Conservation (phyloP, 2,888 invertebrate species). For the Oscheius sp. region DNA sequence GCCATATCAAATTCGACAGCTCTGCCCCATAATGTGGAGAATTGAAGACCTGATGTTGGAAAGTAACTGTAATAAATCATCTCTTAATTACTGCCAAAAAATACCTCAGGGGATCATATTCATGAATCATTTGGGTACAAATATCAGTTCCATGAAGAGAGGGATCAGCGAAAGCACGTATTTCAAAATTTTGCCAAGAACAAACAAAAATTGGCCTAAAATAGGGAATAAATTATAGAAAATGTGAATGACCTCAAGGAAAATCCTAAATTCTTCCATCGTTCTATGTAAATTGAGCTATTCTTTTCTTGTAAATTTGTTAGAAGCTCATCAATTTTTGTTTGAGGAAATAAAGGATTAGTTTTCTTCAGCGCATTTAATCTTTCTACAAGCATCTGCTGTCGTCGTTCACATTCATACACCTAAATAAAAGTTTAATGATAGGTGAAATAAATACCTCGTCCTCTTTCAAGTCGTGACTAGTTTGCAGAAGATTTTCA, state of each 20-base stretch:
- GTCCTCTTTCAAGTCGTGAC: conserved; percentile 92
- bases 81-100: background rate
- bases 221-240: too few relatives aligned
- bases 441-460: conserved; percentile 76
- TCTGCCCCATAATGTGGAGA: conserved; percentile 88
- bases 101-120: conserved; percentile 80
- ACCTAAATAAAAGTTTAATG: conserved; percentile 75
- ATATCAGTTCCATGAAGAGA: conserved; percentile 85
- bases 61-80: conserved; percentile 18
- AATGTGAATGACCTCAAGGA: too few relatives aligned
- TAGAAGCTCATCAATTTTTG: conserved; percentile 84
- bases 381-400: conserved; percentile 89
- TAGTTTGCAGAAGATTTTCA: conserved; percentile 85
- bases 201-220: conserved; percentile 85
- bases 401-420: conserved; percentile 89
- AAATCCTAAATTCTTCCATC: conserved; percentile 73
- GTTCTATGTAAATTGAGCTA: conserved; percentile 93
- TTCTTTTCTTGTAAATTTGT: conserved; percentile 88
- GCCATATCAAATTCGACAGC: conserved; percentile 85
- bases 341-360: conserved; percentile 80
- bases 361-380: conserved; percentile 85
- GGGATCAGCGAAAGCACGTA: conserved; percentile 87
- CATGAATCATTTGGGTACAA: conserved; percentile 82
- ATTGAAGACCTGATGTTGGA: conserved; percentile 47
- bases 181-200: conserved; percentile 79